Conservation (phyloP, 2,888 invertebrate genomes). For the Ophioninae sp. region DNA sequence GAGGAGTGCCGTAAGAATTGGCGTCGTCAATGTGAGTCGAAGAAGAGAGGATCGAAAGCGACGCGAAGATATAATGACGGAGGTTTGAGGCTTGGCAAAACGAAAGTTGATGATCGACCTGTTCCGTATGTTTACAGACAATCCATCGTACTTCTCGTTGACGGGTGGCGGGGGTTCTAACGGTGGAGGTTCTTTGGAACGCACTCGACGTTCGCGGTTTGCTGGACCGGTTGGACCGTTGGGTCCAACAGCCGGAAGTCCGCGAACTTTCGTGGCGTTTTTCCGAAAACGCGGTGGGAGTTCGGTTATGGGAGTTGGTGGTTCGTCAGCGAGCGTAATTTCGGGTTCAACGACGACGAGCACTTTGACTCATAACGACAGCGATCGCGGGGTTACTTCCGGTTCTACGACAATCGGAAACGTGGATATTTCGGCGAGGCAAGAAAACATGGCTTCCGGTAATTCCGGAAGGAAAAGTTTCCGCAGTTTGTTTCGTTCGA, state of each 20-base stretch:
- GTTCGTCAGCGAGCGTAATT: constrained; percentile 69
- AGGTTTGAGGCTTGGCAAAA: neutral
- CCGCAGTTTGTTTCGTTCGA: constrained; percentile 84
- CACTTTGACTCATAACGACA: constrained; percentile 68
- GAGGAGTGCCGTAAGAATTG: too few species aligned
- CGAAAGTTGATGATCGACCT: constrained; percentile 8
- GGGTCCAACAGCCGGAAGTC: constrained; percentile 62
- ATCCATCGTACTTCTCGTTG: constrained; percentile 90
- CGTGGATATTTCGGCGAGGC: constrained; percentile 68
- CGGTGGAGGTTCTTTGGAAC: constrained; percentile 59
- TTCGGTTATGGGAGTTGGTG: constrained; percentile 71
- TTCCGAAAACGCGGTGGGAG: constrained; percentile 65
- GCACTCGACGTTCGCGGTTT: constrained; percentile 42
- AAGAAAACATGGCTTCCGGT: constrained; percentile 8
- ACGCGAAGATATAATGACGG: too few species aligned
- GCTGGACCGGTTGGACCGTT: constrained; percentile 62
- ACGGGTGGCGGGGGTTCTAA: constrained; percentile 80
- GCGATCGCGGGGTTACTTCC: constrained; percentile 67
- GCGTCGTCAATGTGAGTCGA: too few species aligned
- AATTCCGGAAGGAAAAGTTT: constrained; percentile 81
- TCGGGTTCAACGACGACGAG: constrained; percentile 71
- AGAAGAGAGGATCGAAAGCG: too few species aligned
- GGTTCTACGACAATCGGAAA: constrained; percentile 67
- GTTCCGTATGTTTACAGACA: constrained; percentile 84
- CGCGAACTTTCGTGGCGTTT: constrained; percentile 72